Base-by-base conservation (phyloP, 2,797 vertebrate species). In the Vultur gryphus region DNA sequence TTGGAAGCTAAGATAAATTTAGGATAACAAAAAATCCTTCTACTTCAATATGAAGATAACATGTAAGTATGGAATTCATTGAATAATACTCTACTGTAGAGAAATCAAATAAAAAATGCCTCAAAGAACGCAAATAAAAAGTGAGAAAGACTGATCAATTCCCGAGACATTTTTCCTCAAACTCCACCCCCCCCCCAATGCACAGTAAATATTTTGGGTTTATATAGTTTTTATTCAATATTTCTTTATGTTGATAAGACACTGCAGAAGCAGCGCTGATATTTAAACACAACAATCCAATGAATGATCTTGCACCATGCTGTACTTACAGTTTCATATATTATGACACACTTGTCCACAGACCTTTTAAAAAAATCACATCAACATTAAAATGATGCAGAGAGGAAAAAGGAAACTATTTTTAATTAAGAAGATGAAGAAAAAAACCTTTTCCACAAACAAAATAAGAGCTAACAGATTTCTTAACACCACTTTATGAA, bases 341-440 rank as follows among this genome's bases (percentile, higher is more conserved):
- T 92, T 35, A 98, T 97, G 61, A 99, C 98, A 23, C 97, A 98
- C 95, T 99, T 99, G 98, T 99, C 99, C 98, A 99, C 98, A 43
- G 99, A 99, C 44, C 99, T 99, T 98, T 82, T 89, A 98, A 95
- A 96, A 94, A 84, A 72, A 94, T 51, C 59, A 95, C 39, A 89
- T 0, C 4, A 2, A 52, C 31, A 57, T 93, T 77, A 70, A 75
- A 94, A 87, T 44, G 24, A 64, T 58, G 18, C 29, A 80, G 26
- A 87, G 23, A 84, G 67, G 59, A 49, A 71, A 89, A 52, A 43
- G 21, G 73, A 66, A 96, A 89, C 58, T 39, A 28, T 18, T 82
- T 69, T 67, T 54, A 59, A 62, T 20, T 69, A 82, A 61, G 28
- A 59, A 8, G 3, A 59, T 4, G 10, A 18, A 67, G 29, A 25